These are phyloP conservation scores for Volucella inflata DNA, from an alignment of 2,888 invertebrate genomes.

Conservation along the genomic window DNA sequence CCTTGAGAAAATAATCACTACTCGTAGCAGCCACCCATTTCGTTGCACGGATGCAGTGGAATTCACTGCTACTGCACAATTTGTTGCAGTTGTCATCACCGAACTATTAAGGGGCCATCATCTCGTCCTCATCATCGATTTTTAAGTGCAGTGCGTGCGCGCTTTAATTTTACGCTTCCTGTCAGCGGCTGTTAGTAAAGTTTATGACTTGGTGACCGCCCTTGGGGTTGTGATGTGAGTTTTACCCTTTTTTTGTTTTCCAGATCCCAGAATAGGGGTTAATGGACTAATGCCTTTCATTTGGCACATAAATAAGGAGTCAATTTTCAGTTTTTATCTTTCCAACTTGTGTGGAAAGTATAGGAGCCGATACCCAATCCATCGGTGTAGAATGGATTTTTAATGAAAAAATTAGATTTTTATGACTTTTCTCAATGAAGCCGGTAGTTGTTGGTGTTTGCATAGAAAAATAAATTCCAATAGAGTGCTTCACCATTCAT, in stretches of 20 bases:
- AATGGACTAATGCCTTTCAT: constrained; percentile 30
- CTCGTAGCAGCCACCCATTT: not conserved
- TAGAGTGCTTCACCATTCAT: not conserved
- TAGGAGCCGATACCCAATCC: not conserved
- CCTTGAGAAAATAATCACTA: constrained; percentile 56
- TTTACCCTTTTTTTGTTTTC: constrained; percentile 19
- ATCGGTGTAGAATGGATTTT: not conserved
- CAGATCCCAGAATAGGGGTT: not conserved
- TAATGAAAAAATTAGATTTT: constrained; percentile 33
- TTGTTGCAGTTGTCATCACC: constrained; percentile 70
- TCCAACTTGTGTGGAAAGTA: not conserved
- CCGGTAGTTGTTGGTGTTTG: constrained; percentile 9
- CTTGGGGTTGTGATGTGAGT: constrained; percentile 15
- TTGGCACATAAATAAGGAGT: constrained; percentile 43
- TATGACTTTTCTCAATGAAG: constrained; percentile 19
- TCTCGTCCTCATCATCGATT: constrained; percentile 31
- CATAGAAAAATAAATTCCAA: constrained; percentile 19
- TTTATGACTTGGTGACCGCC: constrained; percentile 55
- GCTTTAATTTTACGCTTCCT: constrained; percentile 55
- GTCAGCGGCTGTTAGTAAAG: constrained; percentile 39
- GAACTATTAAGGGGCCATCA: constrained; percentile 66
- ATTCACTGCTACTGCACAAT: constrained; percentile 35
- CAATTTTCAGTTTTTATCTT: constrained; percentile 15
- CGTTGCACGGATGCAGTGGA: not conserved
- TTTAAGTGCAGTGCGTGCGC: constrained; percentile 41